These are phyloP conservation scores for Pterostichus niger DNA, from an alignment of 2,888 invertebrate species.

Conservation along the genomic window DNA sequence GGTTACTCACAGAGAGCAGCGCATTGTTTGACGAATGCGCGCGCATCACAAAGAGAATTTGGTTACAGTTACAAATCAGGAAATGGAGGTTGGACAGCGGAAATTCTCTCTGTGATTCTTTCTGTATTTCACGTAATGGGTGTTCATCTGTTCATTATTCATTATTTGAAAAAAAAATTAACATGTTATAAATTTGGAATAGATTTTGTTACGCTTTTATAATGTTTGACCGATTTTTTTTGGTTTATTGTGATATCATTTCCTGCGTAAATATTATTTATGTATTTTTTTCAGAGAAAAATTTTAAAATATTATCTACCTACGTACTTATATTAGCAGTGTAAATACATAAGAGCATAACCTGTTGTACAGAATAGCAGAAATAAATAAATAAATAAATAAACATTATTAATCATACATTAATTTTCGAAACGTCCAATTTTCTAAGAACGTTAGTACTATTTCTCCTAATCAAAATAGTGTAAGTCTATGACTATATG, in stretches of 20 bases:
- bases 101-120: conserved; percentile 12
- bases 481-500: too few species aligned
- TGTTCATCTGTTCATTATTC: conserved; percentile 13
- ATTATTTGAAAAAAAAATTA: conserved; percentile 15
- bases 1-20: conserved; percentile 1
- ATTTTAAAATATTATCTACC: too few species aligned
- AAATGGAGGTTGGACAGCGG: conserved; percentile 36
- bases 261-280: conserved; percentile 15
- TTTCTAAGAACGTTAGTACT: too few species aligned
- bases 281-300: neutral
- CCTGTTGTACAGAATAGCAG: too few species aligned
- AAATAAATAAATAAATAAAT: too few species aligned
- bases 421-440: too few species aligned
- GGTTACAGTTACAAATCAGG: conserved; percentile 48
- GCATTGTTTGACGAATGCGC: conserved; percentile 12
- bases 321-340: too few species aligned
- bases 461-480: too few species aligned
- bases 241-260: conserved; percentile 33
- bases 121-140: conserved; percentile 6
- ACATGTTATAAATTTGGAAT: conserved; percentile 28
- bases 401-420: too few species aligned
- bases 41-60: conserved; percentile 39
- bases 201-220: neutral
- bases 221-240: conserved; percentile 5
- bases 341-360: too few species aligned